Base-by-base conservation (phyloP, 2,113 vertebrate genomes). In the Heterochromis multidens region DNA sequence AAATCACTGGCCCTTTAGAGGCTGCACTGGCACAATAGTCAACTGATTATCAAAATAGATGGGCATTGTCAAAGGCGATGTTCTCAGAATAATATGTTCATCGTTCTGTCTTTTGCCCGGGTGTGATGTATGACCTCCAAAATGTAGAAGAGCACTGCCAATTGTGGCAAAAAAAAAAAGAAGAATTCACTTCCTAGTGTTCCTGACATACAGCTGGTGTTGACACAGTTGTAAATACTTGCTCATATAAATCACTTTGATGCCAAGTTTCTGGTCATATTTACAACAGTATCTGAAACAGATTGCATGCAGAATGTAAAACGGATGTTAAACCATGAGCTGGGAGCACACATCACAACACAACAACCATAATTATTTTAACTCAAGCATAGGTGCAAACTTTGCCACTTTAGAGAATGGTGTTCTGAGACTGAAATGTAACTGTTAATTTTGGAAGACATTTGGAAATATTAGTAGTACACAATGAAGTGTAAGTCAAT, bases 41-140 rank as follows among this genome's bases (percentile, higher is more conserved):
- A 82, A 80, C 88, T 87, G 83, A 93, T 95, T 89, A 95, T 95
- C 92, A 94, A 91, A 95, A 95, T 93, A 88, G 89, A 95, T 90
- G 92, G 93, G 74, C 77, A 86, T 86, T 91, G 94, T 95, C 92
- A 93, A 87, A 92, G 87, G 83, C 46, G 37, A 90, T 92, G 89
- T 93, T 94, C 78, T 86, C 87, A 25, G 81, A 89, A 84, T 91
- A 94, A 93, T 85, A 80, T 93, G 89, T 92, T 93, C 92, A 95
- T 94, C 82, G 33, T 82, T 90, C 83, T 83, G 85, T 83, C 87
- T 88, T 88, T 80, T 49, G 82, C 76, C 76, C 54, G 33, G 23
- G 19, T 17, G 35, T 91, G 93, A 95, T 93, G 89, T 89, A 93
- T 77, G 92, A 91, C 89, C 90, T 88, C 83, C 79, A 89, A 90